Base-by-base conservation (phyloP, 2,888 invertebrate genomes). In the Diachrysia chrysitis region DNA sequence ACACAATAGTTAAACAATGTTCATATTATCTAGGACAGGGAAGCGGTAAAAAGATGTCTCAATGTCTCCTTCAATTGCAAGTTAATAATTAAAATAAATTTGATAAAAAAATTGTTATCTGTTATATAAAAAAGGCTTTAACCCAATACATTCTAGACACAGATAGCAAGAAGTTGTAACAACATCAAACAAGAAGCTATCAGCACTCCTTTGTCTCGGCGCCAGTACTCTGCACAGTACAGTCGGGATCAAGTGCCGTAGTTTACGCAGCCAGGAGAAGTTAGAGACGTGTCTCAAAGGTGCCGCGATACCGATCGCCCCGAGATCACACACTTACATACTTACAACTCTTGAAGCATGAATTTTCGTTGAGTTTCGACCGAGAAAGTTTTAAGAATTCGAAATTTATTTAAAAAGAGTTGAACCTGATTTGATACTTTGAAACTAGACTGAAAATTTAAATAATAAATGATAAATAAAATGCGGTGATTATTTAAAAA, bases 271-370 rank as follows among this genome's bases (percentile, higher is more conserved):
- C 60, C 21, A n/a, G 62, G 56, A 73, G 63, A 73, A 80, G 67
- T 82, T 81, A 78, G 76, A 70, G 79, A 70, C 66, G 69, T 71
- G 74, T 73, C 77, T 72, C 73, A 29, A 59, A 68, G 73, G 72
- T 68, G 21, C 29, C 29, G 55, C 55, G 78, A 78, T 73, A 82
- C 69, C 60, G 64, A 76, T 78, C 78, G 66, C 53, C 61, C 69
- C 61, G 54, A 58, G 69, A 73, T 67, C 61, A 54, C 46, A 63
- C 63, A 57, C 66, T 76, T 72, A 80, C 61, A 54, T 71, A 21
- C 69, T 58, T 35, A 17, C 55, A 57, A 57, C 66, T 74, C 63
- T 37, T 51, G 59, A 69, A 56, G 46, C 69, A 66, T 58, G 48
- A 19, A 4, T n/a, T 25, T 16, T 5, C 9, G 10, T 48, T 10